These are phyloP conservation scores for Rambutsinella grinnellia DNA, from an alignment of 2,888 invertebrate genomes.

Conservation along the genomic window DNA sequence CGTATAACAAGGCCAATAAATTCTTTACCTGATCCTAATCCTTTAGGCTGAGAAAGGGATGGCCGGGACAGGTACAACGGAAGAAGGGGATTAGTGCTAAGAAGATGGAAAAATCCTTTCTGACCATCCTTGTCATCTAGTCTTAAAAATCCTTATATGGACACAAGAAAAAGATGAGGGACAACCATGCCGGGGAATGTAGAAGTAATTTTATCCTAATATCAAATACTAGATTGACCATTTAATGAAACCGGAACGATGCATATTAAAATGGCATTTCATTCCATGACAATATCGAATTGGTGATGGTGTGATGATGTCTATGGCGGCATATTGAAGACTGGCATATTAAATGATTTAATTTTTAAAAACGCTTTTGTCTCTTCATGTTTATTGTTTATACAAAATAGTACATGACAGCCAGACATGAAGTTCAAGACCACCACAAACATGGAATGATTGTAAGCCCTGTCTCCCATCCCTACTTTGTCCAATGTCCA, in stretches of 20 bases:
- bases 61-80: background rate
- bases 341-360: background rate
- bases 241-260: background rate
- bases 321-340: background rate
- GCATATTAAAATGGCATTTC: background rate
- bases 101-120: background rate
- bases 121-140: background rate
- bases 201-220: background rate
- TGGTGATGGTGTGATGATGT: background rate
- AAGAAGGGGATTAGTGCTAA: constrained; percentile 4
- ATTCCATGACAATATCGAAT: background rate
- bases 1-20: background rate
- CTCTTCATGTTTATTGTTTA: background rate
- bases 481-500: background rate
- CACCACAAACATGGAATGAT: background rate
- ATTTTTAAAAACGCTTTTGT: background rate
- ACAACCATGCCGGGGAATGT: background rate
- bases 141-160: background rate
- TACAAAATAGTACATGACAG: constrained; percentile 27
- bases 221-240: background rate
- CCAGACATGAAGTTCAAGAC: background rate
- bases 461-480: background rate
- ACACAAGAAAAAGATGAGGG: background rate
- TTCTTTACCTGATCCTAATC: background rate
- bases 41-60: background rate